phyloP scores from a whole-genome alignment of 30 jellyfish, hydroid and myxozoan genomes.

The Aurelia aurita complex sp. Pacific region DNA sequence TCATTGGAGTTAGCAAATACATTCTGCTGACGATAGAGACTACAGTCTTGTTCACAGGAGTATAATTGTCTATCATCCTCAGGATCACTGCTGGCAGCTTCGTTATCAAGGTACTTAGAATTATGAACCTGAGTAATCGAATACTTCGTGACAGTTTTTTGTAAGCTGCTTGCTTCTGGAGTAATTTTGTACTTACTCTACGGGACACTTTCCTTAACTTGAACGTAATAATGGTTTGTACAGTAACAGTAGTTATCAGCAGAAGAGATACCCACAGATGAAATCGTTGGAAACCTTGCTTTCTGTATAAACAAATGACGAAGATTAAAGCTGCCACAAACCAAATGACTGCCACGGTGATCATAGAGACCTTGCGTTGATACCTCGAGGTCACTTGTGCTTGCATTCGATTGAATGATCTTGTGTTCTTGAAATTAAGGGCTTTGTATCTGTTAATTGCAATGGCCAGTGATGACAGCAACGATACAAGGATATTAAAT shows the following conservation, averaged over 20 bases:
- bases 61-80: neutral
- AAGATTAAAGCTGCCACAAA: neutral
- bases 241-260: neutral
- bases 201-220: neutral
- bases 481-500: constrained; percentile 14
- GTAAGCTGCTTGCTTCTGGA: neutral
- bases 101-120: neutral
- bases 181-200: neutral
- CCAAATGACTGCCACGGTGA: constrained; percentile 27
- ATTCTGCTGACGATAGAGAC: neutral
- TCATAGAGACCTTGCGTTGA: neutral
- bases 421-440: neutral
- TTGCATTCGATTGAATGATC: constrained; percentile 26
- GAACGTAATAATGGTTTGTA: neutral
- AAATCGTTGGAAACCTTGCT: neutral
- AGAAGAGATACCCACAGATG: neutral
- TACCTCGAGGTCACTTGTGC: neutral
- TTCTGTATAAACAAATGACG: neutral
- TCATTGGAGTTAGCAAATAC: neutral
- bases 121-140: neutral
- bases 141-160: neutral
- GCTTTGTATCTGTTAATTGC: constrained; percentile 32
- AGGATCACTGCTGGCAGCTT: neutral
- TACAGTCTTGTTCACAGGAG: neutral
- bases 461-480: constrained; percentile 23